Percentiles rank a stretch among this genome's conserved stretches.
Evolutionary conservation across 2,888 invertebrate genomes (phyloP).

Genomic region (Cactoblastis cactorum): DNA sequence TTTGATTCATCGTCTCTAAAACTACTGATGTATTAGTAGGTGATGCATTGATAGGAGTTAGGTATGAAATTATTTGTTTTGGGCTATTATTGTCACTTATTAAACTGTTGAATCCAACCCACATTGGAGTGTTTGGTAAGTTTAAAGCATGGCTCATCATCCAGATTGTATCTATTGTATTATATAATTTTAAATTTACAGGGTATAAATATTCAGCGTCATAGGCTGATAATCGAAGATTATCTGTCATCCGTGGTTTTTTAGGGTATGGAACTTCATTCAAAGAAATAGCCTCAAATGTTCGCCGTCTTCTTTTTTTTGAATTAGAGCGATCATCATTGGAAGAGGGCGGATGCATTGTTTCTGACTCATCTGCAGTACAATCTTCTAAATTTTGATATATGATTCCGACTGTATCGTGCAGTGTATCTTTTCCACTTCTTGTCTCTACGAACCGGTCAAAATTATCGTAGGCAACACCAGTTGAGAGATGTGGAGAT

Average conservation of each 20-base stretch:
- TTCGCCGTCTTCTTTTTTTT: neutral
- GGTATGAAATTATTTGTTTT: neutral
- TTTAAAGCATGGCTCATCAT: neutral
- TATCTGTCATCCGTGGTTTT: neutral
- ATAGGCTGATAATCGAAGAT: no score
- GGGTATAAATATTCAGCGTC: no score
- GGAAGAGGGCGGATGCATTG: no score
- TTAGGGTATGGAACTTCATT: neutral
- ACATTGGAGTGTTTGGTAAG: neutral
- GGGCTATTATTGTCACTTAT: neutral
- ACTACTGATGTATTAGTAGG: neutral
- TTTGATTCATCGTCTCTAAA: neutral
- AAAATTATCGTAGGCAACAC: slow-evolving; percentile 34
- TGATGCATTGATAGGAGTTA: neutral
- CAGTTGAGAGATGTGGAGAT: no score
- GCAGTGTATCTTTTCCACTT: slow-evolving; percentile 38
- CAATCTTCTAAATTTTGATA: no score
- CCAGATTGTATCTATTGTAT: no score
- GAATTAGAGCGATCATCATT: no score
- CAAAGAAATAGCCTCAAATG: neutral
- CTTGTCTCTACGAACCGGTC: slow-evolving; percentile 36
- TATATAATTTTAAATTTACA: no score
- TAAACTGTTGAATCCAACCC: neutral
- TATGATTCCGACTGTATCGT: slow-evolving; percentile 35
- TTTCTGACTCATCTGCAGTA: no score